Evolutionary conservation across 1,140 invertebrate genomes (phyloP).

Genomic region (Pseudomyrmex concolor): DNA sequence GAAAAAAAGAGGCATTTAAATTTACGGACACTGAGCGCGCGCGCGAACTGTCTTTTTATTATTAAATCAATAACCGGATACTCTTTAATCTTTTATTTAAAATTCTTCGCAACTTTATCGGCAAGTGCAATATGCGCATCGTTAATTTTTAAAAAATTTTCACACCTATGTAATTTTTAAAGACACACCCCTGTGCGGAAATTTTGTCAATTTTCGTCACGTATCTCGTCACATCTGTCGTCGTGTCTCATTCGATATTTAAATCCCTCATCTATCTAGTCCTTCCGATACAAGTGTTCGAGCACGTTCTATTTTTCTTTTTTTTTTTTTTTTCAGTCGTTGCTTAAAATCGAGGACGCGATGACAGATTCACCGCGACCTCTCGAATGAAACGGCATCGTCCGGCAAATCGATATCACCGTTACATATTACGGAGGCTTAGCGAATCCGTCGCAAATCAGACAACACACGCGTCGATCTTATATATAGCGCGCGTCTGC

Average conservation of each 20-base stretch:
- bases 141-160: conserved; percentile 18
- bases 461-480: neutral
- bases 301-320: neutral
- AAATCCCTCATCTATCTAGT: neutral
- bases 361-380: conserved; percentile 17
- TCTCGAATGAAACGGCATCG: conserved; percentile 31
- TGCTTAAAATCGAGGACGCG: conserved; percentile 26
- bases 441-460: conserved; percentile 42
- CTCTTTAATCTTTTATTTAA: neutral
- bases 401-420: conserved; percentile 43
- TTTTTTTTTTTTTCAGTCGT: neutral
- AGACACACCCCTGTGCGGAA: neutral
- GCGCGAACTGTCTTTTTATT: conserved; percentile 18
- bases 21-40: neutral
- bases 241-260: neutral
- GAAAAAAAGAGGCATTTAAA: conserved; percentile 31
- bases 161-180: conserved; percentile 7
- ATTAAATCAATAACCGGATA: conserved; percentile 34
- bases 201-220: neutral
- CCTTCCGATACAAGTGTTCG: neutral
- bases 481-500: conserved; percentile 26
- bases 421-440: conserved; percentile 29
- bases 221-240: neutral
- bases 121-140: neutral
- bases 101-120: neutral